Evolutionary conservation across 2,797 vertebrate species (phyloP).

Genomic region (Myiothlypis chrysogaster): DNA sequence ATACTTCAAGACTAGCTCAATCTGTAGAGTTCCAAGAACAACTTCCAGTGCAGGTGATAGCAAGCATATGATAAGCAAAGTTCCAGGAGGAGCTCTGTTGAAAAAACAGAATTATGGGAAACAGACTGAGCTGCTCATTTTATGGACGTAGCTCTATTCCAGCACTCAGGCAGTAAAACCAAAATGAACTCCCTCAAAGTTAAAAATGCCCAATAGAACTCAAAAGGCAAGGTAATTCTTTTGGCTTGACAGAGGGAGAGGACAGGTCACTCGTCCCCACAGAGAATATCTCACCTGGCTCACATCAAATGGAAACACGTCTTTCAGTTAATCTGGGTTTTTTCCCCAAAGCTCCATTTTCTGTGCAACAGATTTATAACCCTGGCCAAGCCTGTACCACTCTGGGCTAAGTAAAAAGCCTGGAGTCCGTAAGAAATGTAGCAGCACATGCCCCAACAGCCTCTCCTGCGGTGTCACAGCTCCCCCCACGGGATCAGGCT

Average conservation of each 20-base stretch:
- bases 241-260: background rate
- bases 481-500: conserved; percentile 20
- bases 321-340: background rate
- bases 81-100: background rate
- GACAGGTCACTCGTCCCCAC: background rate
- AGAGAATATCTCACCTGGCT: background rate
- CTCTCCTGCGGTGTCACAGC: conserved; percentile 8
- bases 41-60: background rate
- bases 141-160: background rate
- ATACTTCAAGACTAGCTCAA: background rate
- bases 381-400: background rate
- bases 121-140: background rate
- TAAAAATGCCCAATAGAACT: conserved; percentile 28
- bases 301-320: background rate
- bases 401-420: background rate
- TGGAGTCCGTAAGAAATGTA: accelerated
- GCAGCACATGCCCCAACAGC: background rate
- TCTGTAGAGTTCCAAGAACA: background rate
- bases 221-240: background rate
- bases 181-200: conserved; percentile 3
- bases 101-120: background rate
- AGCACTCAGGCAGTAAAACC: background rate
- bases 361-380: background rate
- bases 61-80: background rate
- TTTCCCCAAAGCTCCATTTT: background rate